Evolutionary conservation across 2,797 vertebrate genomes (phyloP).

Genomic region (Eleutherodactylus coqui): DNA sequence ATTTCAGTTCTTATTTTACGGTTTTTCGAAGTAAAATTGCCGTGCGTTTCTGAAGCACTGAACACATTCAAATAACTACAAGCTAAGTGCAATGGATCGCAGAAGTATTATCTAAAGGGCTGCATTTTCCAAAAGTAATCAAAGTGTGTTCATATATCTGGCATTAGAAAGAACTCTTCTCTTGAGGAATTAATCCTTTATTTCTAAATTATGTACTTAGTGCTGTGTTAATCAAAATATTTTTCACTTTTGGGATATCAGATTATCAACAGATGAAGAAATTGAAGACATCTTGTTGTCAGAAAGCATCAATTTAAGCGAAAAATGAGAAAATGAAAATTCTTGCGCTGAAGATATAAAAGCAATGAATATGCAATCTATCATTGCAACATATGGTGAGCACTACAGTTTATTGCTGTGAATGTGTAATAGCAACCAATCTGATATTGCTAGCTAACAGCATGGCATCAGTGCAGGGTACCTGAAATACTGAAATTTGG

Average conservation of each 20-base stretch:
- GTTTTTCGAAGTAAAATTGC: not conserved
- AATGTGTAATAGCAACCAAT: constrained; percentile 37
- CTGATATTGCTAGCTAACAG: constrained; percentile 42
- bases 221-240: constrained; percentile 58
- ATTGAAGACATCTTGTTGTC: constrained; percentile 43
- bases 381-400: constrained; percentile 61
- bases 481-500: constrained; percentile 30
- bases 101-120: constrained; percentile 18
- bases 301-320: constrained; percentile 47
- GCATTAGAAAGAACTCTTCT: constrained; percentile 21
- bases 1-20: not conserved
- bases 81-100: constrained; percentile 8
- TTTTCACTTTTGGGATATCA: constrained; percentile 52
- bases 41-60: not conserved
- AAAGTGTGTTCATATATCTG: constrained; percentile 31
- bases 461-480: constrained; percentile 25
- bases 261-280: constrained; percentile 50
- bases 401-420: constrained; percentile 56
- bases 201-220: constrained; percentile 44
- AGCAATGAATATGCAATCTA: constrained; percentile 59
- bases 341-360: constrained; percentile 56
- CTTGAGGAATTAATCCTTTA: constrained; percentile 40
- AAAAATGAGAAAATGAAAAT: constrained; percentile 56
- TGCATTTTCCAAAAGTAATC: constrained; percentile 47
- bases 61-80: not conserved